Evolutionary conservation across 2,888 invertebrate genomes (phyloP).

Genomic region (Caenorhabditis sulstoni): DNA sequence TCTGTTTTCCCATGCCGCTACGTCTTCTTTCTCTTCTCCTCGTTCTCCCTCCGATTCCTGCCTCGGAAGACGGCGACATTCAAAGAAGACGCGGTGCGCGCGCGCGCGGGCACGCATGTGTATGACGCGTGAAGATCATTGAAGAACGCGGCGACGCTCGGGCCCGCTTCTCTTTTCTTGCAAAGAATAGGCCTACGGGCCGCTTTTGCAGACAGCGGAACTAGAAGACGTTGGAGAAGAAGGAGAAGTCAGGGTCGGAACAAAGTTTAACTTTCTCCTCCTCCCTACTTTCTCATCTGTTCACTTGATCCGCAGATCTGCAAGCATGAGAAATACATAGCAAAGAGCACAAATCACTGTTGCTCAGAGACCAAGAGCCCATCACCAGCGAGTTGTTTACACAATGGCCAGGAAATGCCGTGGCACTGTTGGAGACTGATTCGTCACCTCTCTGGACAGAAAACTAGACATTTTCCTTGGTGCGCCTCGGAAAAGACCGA

Average conservation of each 20-base stretch:
- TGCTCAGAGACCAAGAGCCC: slow-evolving; percentile 2
- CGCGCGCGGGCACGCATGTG: slow-evolving; percentile 27
- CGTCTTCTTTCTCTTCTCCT: neutral
- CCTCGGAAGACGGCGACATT: neutral
- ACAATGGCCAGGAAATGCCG: neutral
- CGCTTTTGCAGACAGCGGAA: slow-evolving; percentile 21
- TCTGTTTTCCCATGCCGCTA: too few species aligned
- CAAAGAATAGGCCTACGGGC: slow-evolving; percentile 18
- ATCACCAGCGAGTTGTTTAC: slow-evolving; percentile 24
- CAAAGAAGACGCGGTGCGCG: slow-evolving; percentile 4
- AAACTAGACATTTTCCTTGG: neutral
- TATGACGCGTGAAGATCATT: slow-evolving; percentile 57
- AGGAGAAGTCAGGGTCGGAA: neutral
- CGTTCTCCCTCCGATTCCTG: neutral
- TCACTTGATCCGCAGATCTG: too few species aligned
- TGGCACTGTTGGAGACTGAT: neutral
- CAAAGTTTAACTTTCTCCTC: too few species aligned
- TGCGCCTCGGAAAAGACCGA: neutral
- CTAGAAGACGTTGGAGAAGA: neutral
- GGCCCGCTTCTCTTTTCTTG: slow-evolving; percentile 16
- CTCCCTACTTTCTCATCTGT: too few species aligned
- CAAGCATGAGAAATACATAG: too few species aligned
- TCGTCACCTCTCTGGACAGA: neutral
- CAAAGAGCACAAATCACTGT: slow-evolving; percentile 19
- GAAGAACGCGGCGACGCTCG: slow-evolving; percentile 38